Percentiles rank a stretch among this genome's conserved stretches.
phyloP scores from a whole-genome alignment of 2,797 vertebrate species.

The Cygnus olor region DNA sequence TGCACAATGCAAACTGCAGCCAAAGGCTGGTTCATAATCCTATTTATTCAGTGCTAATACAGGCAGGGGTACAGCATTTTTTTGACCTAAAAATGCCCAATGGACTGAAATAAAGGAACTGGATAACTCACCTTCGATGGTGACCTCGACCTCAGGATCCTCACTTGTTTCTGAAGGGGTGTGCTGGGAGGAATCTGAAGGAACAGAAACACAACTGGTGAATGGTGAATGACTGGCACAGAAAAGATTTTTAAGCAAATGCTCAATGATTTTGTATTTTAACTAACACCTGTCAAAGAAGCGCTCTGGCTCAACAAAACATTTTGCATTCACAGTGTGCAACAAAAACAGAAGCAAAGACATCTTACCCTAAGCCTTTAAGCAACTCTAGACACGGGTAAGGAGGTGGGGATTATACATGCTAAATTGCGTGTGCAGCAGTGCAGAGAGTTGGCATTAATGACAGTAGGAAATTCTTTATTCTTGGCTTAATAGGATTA shows the following conservation, averaged over 20 bases:
- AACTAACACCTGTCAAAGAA: conserved; percentile 13
- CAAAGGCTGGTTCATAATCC: not conserved
- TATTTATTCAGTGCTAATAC: not conserved
- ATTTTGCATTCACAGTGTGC: not conserved
- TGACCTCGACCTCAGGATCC: conserved; percentile 79
- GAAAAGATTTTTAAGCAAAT: conserved; percentile 33
- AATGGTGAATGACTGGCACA: conserved; percentile 56
- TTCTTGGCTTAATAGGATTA: not conserved
- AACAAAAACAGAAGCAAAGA: not conserved
- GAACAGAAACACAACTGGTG: conserved; percentile 58
- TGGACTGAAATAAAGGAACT: not conserved
- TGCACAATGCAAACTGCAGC: not conserved
- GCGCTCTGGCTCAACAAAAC: not conserved
- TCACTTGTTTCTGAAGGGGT: conserved; percentile 75
- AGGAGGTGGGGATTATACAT: conserved; percentile 2
- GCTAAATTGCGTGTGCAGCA: not conserved
- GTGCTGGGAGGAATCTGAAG: conserved; percentile 75
- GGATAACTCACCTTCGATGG: conserved; percentile 77
- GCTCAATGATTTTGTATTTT: not conserved
- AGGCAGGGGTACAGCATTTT: not conserved
- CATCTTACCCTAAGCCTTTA: not conserved
- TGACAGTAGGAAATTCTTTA: not conserved
- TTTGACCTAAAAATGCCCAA: not conserved
- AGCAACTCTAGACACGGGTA: not conserved
- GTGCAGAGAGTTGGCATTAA: not conserved